phyloP scores from a whole-genome alignment of 2,113 vertebrate species.

The Sylvia atricapilla region DNA sequence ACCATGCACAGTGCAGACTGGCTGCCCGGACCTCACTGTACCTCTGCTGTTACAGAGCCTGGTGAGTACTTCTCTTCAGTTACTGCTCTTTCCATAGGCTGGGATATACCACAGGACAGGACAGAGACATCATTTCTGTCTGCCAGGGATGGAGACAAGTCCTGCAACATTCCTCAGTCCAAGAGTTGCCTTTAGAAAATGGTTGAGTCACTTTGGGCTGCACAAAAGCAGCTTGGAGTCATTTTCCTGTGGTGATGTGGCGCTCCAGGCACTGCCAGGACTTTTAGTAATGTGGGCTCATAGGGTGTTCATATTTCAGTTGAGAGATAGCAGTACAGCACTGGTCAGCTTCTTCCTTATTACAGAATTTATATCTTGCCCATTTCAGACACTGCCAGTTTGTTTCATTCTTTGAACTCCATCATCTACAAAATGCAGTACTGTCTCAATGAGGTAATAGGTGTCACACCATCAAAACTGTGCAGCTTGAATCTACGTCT shows the following conservation, averaged over 20 bases:
- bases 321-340: background rate
- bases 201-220: background rate
- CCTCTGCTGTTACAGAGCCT: background rate
- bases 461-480: background rate
- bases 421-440: background rate
- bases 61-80: background rate
- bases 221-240: background rate
- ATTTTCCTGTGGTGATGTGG: background rate
- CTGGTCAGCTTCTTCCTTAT: background rate
- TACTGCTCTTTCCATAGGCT: background rate
- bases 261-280: background rate
- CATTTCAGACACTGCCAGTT: background rate
- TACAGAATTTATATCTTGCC: background rate
- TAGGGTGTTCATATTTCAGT: background rate
- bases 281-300: background rate
- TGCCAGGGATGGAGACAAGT: background rate
- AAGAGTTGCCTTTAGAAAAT: background rate
- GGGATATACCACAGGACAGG: background rate
- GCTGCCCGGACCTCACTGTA: accelerated
- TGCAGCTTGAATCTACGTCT: background rate
- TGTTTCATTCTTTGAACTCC: background rate
- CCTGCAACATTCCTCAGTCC: background rate
- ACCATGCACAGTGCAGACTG: background rate
- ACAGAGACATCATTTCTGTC: background rate
- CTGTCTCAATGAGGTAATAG: background rate